These are phyloP conservation scores for Fulica atra DNA, from an alignment of 2,113 vertebrate species.

Conservation along the genomic window DNA sequence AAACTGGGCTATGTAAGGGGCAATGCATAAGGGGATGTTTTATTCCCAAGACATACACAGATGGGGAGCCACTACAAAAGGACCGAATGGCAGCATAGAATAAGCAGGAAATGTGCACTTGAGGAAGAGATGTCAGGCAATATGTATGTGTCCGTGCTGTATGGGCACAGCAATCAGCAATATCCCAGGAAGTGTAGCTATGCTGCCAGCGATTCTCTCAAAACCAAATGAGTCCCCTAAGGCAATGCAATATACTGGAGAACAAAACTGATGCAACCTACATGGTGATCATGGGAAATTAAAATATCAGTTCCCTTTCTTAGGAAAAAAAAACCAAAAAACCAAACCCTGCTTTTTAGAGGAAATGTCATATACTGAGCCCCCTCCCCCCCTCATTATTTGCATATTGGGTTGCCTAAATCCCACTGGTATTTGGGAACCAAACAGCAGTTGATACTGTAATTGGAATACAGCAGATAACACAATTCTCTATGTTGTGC, in stretches of 20 bases:
- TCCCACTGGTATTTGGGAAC: not conserved
- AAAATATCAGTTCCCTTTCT: not conserved
- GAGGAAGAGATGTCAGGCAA: not conserved
- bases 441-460: not conserved
- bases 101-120: not conserved
- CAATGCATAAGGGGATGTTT: not conserved
- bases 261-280: not conserved
- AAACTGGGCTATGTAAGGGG: not conserved
- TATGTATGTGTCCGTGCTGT: rapidly evolving
- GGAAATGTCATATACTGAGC: not conserved
- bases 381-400: not conserved
- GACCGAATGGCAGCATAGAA: not conserved
- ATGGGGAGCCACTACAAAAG: not conserved
- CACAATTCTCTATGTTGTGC: not conserved
- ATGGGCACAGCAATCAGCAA: not conserved
- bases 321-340: not conserved
- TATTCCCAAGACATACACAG: not conserved
- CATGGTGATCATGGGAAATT: not conserved
- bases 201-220: not conserved
- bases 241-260: not conserved
- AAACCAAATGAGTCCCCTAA: not conserved
- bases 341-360: not conserved
- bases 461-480: not conserved
- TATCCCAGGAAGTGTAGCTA: not conserved
- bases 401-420: not conserved